A percentile compares a stretch with the other conserved stretches of the same genome.
Conservation (phyloP, 2,797 vertebrate species). For the Ptychobarbus kaznakovi region DNA sequence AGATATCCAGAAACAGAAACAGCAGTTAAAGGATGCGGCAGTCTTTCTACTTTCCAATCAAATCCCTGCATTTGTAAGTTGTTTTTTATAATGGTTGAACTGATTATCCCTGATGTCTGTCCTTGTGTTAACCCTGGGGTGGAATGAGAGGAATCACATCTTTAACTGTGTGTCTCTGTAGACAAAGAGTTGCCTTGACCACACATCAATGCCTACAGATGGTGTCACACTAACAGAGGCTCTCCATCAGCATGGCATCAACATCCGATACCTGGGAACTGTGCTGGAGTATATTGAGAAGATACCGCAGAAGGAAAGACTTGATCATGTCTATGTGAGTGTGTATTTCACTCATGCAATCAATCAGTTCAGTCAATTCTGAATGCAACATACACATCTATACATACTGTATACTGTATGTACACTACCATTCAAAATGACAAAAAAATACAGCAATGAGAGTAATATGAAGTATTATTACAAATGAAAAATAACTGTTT, state of each 20-base stretch:
- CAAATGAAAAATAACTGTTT: background rate
- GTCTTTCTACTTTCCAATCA: slow-evolving; percentile 89
- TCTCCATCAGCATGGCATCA: slow-evolving; percentile 91
- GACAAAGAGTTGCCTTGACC: slow-evolving; percentile 90
- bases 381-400: background rate
- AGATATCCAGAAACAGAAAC: slow-evolving; percentile 87
- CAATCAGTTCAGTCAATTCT: background rate
- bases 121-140: background rate
- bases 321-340: slow-evolving; percentile 87
- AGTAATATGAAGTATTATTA: background rate
- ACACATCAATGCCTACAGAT: slow-evolving; percentile 87
- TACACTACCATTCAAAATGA: background rate
- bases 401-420: background rate
- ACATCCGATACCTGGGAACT: slow-evolving; percentile 90
- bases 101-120: background rate
- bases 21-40: slow-evolving; percentile 88
- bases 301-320: slow-evolving; percentile 78
- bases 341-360: background rate
- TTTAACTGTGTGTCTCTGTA: slow-evolving; percentile 61
- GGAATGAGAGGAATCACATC: background rate
- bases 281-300: slow-evolving; percentile 81
- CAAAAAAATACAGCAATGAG: background rate
- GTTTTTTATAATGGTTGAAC: slow-evolving; percentile 18
- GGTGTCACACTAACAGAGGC: slow-evolving; percentile 86
- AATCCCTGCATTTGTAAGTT: slow-evolving; percentile 91